A percentile compares a stretch with the other conserved stretches of the same genome.
Conservation (phyloP, 2,888 invertebrate species). For the Incurvaria masculella region DNA sequence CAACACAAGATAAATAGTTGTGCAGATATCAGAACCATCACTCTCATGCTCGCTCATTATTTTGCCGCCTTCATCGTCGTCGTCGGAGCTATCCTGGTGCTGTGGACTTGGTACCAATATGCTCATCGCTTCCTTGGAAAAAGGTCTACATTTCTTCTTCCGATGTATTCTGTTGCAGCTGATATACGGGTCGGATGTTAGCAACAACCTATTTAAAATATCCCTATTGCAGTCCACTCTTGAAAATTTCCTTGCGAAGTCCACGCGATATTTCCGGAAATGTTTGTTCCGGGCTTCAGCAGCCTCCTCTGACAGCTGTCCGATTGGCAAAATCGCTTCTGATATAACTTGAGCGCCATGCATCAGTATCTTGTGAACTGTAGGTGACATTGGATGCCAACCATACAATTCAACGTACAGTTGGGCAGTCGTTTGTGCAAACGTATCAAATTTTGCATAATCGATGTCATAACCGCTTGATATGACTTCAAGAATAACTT, state of each 20-base stretch:
- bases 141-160: no score
- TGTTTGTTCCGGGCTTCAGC: constrained; percentile 19
- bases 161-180: no score
- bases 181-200: constrained; percentile 11
- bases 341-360: constrained; percentile 18
- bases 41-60: no score
- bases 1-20: no score
- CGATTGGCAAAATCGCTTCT: constrained; percentile 18
- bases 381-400: constrained; percentile 20
- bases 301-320: constrained; percentile 19
- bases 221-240: constrained; percentile 13
- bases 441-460: constrained; percentile 8
- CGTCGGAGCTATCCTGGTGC: no score
- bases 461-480: constrained; percentile 10
- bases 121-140: no score
- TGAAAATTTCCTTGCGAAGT: constrained; percentile 15
- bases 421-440: constrained; percentile 11
- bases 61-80: no score
- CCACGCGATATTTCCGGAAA: constrained; percentile 12
- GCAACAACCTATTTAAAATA: constrained; percentile 15
- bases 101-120: no score
- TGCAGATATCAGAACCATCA: no score
- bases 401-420: constrained; percentile 18
- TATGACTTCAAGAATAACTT: constrained; percentile 12
- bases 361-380: constrained; percentile 20